phyloP scores from a whole-genome alignment of 2,888 invertebrate genomes.

The Oasisia sp. region DNA sequence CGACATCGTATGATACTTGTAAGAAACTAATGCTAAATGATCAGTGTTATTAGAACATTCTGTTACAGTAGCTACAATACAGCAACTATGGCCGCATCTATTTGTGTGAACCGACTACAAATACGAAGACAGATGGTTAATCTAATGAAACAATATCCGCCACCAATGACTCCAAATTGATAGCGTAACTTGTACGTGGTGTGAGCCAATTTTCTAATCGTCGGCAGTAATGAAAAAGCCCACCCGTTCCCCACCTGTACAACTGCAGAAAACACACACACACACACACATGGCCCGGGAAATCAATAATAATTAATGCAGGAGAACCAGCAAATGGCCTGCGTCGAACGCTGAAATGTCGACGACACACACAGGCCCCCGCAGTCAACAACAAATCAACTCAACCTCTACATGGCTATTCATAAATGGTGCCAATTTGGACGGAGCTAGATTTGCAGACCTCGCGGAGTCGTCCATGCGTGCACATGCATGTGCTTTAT shows the following conservation, averaged over 20 bases:
- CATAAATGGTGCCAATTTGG: conserved; percentile 11
- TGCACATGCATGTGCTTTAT: background rate
- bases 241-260: background rate
- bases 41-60: background rate
- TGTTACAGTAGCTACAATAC: background rate
- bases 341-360: background rate
- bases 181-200: background rate
- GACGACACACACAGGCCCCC: background rate
- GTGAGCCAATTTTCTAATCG: background rate
- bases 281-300: background rate
- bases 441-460: background rate
- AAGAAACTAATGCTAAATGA: background rate
- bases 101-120: background rate
- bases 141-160: background rate
- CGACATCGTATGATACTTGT: background rate
- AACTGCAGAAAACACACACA: background rate
- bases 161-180: background rate
- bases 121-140: background rate
- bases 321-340: background rate
- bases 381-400: background rate
- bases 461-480: background rate
- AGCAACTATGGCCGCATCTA: background rate
- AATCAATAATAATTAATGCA: background rate
- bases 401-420: background rate
- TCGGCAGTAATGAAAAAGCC: background rate